Evolutionary conservation across 2,113 vertebrate species (phyloP).

Genomic region (Pangasianodon hypophthalmus): DNA sequence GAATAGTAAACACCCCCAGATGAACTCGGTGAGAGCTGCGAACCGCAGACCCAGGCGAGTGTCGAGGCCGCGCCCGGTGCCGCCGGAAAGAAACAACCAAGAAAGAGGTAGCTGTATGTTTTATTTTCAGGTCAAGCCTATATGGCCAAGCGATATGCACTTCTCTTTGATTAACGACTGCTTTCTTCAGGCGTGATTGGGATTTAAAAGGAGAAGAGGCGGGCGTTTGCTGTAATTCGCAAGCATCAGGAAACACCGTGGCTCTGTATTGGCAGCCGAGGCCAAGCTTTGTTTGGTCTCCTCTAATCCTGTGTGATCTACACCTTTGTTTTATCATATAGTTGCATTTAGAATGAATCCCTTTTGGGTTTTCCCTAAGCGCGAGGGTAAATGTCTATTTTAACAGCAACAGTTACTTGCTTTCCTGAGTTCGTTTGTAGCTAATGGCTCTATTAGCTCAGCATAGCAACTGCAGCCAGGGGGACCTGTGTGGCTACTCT

Average conservation of each 20-base stretch:
- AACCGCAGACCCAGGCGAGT: constrained; percentile 99
- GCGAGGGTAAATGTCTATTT: not conserved
- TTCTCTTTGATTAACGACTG: not conserved
- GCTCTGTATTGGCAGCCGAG: not conserved
- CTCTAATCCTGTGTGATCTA: too few relatives aligned
- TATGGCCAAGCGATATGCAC: not conserved
- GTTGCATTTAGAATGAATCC: too few relatives aligned
- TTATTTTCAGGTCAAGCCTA: not conserved
- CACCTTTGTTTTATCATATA: too few relatives aligned
- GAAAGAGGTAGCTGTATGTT: constrained; percentile 81
- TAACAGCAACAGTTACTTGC: not conserved
- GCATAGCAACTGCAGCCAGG: not conserved
- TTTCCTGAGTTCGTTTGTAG: not conserved
- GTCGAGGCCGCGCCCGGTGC: constrained; percentile 98
- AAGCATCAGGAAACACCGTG: not conserved
- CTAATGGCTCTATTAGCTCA: not conserved
- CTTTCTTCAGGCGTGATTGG: not conserved
- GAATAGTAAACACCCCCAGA: constrained; percentile 77
- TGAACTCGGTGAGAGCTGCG: constrained; percentile 99
- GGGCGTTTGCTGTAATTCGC: not conserved
- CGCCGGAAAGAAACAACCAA: constrained; percentile 92
- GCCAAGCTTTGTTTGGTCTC: not conserved
- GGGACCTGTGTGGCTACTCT: not conserved
- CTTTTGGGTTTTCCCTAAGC: not conserved
- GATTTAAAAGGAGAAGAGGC: not conserved